These are phyloP conservation scores for Armadillidium nasatum DNA, from an alignment of 1,140 invertebrate genomes.

Conservation along the genomic window DNA sequence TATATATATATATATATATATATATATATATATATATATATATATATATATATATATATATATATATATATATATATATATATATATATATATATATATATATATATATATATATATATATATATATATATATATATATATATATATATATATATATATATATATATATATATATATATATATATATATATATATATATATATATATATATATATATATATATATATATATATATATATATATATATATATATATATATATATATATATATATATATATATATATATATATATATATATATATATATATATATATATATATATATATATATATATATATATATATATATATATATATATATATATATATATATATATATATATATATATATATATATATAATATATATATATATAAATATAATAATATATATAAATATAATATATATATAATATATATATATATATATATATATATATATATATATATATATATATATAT, in stretches of 20 bases:
- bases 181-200: slow-evolving; percentile 14
- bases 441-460: too few species aligned
- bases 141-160: slow-evolving; percentile 19
- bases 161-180: slow-evolving; percentile 10
- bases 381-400: neutral
- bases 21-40: neutral
- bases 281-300: slow-evolving; percentile 21
- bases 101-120: slow-evolving; percentile 7
- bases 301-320: slow-evolving; percentile 15
- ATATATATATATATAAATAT: neutral
- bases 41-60: too few species aligned
- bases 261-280: slow-evolving; percentile 23
- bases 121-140: slow-evolving; percentile 24
- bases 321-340: slow-evolving; percentile 15
- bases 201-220: slow-evolving; percentile 5
- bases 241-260: slow-evolving; percentile 7
- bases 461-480: too few species aligned
- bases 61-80: neutral
- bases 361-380: neutral
- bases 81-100: slow-evolving; percentile 16
- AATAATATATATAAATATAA: neutral
- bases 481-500: neutral
- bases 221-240: slow-evolving; percentile 18
- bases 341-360: neutral
- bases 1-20: slow-evolving; percentile 17